Evolutionary conservation across 2,888 invertebrate genomes (phyloP).

Genomic region (Caradrina kadenii): DNA sequence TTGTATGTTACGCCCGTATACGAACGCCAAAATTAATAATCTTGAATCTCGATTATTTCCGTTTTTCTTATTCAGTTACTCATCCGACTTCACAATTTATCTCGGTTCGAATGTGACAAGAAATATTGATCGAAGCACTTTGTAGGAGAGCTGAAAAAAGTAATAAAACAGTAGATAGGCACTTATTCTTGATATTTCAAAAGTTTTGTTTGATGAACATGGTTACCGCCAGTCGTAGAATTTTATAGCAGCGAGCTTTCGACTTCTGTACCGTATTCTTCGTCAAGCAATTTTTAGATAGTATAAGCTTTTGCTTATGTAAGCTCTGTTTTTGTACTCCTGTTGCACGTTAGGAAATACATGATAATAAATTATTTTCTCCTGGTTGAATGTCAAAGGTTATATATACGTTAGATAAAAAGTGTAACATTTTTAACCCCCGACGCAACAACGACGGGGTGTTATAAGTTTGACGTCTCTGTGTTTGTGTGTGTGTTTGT

Average conservation of each 20-base stretch:
- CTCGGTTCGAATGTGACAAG: slow-evolving; percentile 28
- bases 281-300: slow-evolving; percentile 10
- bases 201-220: slow-evolving; percentile 58
- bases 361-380: not conserved
- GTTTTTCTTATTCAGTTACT: slow-evolving; percentile 27
- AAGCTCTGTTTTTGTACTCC: slow-evolving; percentile 12
- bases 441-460: no score
- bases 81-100: slow-evolving; percentile 31
- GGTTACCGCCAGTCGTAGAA: slow-evolving; percentile 46
- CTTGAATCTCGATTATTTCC: slow-evolving; percentile 19
- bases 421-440: no score
- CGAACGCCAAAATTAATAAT: slow-evolving; percentile 11
- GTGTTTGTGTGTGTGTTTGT: no score
- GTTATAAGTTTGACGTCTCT: no score
- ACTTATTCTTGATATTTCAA: slow-evolving; percentile 53
- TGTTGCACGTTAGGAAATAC: slow-evolving; percentile 9
- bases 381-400: not conserved
- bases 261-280: slow-evolving; percentile 20
- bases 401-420: not conserved
- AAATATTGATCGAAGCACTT: slow-evolving; percentile 52
- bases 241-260: slow-evolving; percentile 45
- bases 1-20: slow-evolving; percentile 9
- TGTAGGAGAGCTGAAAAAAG: slow-evolving; percentile 51
- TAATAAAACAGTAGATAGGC: slow-evolving; percentile 54
- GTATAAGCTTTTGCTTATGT: not conserved